Conservation (phyloP, 2,888 invertebrate genomes). For the Coelinius sp. region DNA sequence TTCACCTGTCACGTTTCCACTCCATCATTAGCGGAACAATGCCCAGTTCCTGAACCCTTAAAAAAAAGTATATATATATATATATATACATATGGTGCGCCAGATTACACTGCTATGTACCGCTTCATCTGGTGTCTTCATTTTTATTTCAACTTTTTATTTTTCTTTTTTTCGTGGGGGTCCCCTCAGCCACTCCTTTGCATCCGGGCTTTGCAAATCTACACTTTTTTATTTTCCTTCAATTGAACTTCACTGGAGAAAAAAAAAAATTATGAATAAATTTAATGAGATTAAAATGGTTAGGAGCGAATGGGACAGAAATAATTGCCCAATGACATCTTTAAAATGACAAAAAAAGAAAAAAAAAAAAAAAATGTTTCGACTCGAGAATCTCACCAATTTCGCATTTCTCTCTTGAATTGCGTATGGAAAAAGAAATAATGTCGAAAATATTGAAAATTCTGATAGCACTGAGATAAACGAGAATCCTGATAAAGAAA, state of each 20-base stretch:
- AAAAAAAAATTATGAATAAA: neutral
- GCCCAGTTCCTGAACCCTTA: conserved; percentile 58
- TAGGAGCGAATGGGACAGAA: too few species aligned
- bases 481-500: neutral
- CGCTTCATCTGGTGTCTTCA: conserved; percentile 16
- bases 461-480: neutral
- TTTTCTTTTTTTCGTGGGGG: neutral
- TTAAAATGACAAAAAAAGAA: too few species aligned
- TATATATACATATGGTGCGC: conserved; percentile 36
- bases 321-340: too few species aligned
- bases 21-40: conserved; percentile 68
- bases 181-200: conserved; percentile 23
- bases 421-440: too few species aligned
- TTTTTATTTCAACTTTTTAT: conserved; percentile 2
- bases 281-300: too few species aligned
- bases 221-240: conserved; percentile 1
- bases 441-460: conserved; percentile 8
- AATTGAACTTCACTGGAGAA: conserved; percentile 15
- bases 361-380: too few species aligned
- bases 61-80: conserved; percentile 31
- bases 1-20: conserved; percentile 69
- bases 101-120: conserved; percentile 52
- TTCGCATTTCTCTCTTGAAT: neutral
- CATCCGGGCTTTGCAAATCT: conserved; percentile 50
- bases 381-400: too few species aligned